A percentile compares a stretch with the other conserved stretches of the same genome.
These are phyloP conservation scores for Nannospalax galili DNA, from an alignment of 2,113 vertebrate genomes.

Conservation along the genomic window DNA sequence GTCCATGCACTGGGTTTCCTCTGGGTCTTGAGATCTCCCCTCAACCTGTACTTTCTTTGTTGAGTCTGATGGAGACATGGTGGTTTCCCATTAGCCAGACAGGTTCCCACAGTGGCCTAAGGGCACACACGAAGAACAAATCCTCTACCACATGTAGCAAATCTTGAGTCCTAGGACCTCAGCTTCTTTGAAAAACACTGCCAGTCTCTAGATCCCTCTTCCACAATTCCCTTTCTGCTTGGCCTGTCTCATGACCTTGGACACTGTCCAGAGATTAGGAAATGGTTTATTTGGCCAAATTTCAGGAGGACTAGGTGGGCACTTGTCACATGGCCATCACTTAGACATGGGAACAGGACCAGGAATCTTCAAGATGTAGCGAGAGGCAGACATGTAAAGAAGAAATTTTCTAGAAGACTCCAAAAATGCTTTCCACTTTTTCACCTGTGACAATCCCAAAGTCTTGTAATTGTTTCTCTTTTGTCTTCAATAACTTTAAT, in stretches of 20 bases:
- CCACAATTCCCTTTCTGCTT: neutral
- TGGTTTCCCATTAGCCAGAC: rapidly evolving
- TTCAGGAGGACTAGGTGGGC: neutral
- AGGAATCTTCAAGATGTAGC: neutral
- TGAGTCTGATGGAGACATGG: too few relatives aligned
- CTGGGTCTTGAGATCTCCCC: rapidly evolving
- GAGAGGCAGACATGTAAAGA: neutral
- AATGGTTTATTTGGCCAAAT: neutral
- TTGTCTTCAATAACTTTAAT: neutral
- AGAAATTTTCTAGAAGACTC: neutral
- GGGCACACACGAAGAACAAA: neutral
- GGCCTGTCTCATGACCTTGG: neutral
- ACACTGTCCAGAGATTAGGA: neutral
- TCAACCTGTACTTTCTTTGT: too few relatives aligned
- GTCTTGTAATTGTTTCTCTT: neutral
- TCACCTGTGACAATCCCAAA: neutral
- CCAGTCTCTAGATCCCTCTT: neutral
- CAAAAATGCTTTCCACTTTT: neutral
- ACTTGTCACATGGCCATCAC: neutral
- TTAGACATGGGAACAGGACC: neutral
- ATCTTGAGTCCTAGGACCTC: neutral
- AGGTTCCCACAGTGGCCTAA: too few relatives aligned
- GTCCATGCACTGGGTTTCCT: neutral
- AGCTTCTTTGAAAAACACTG: neutral
- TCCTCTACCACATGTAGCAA: neutral